These are phyloP conservation scores for Arenicola marina DNA, from an alignment of 2,888 invertebrate species.

Conservation along the genomic window DNA sequence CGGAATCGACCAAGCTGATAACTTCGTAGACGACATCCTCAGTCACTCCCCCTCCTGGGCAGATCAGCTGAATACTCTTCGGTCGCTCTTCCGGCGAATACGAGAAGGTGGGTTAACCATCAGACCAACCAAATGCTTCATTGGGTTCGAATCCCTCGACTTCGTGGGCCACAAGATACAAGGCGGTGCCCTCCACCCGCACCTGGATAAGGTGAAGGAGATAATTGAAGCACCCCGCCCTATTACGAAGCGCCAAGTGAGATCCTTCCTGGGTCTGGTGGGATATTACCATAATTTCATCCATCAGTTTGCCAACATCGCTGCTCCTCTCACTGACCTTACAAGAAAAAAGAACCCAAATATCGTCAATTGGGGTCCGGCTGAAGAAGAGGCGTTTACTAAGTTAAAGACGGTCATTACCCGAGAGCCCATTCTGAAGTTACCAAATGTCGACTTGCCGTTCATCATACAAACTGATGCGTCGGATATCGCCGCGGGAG, in stretches of 20 bases:
- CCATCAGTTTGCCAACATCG: background rate
- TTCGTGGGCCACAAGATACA: background rate
- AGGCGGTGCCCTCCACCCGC: background rate
- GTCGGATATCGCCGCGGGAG: background rate
- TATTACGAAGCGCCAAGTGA: background rate
- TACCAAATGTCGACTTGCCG: background rate
- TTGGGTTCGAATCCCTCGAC: background rate
- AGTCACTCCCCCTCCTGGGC: background rate
- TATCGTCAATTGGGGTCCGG: background rate
- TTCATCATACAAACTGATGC: background rate
- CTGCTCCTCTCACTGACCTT: constrained; percentile 1
- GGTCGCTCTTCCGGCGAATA: background rate
- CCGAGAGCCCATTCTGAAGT: background rate
- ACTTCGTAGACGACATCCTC: background rate
- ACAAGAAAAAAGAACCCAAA: background rate
- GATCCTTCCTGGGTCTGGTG: background rate
- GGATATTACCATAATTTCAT: background rate
- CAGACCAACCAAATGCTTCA: background rate
- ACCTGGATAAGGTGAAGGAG: background rate
- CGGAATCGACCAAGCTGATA: background rate
- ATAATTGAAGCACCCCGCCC: background rate
- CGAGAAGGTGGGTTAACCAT: background rate
- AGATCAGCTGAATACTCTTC: background rate
- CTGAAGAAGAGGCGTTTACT: background rate
- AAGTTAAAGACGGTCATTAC: background rate